Evolutionary conservation across 1,140 invertebrate genomes (phyloP), one percentile per base, ranked within the genome.

Genomic region (Vollenhovia emeryi): DNA sequence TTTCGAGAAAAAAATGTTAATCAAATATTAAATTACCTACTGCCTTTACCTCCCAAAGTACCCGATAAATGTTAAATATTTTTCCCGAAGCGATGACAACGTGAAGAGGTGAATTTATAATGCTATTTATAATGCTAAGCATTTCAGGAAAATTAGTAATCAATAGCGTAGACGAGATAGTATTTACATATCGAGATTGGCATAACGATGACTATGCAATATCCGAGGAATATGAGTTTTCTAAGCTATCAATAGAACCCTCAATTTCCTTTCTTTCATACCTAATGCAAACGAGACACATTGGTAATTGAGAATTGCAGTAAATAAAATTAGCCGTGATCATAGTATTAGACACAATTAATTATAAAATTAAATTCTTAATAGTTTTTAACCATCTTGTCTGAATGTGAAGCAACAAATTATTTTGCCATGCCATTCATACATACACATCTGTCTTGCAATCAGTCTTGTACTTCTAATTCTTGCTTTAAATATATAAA

Each of bases 1-100:
- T 15, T 13, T 18, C n/a, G 13, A 48, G 48, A 69, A 69, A 27
- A 24, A 5, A 68, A 69, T 50, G 3, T n/a, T n/a, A n/a, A 30
- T 50, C 50, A 71, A 52, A 71, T 71, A 33, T 33, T 71, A 71
- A 71, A 5, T 71, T 62, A 36, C n/a, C n/a, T n/a, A n/a, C n/a
- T n/a, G 33, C 33, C 33, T 36, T 36, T n/a, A n/a, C 33, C 33
- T 36, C 33, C 33, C 33, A 15, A 62, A 62, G 18, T 64, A 7
- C 13, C 0, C 3, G n/a, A 43, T 43, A 43, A 66, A 24, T 24
- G 2, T 68, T 24, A 40, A 43, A 43, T 68, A 3, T 40, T 21
- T 68, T 43, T 43, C 21, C 24, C 4, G 5, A 15, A 24, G 1
- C 15, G 5, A 68, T 68, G 13, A 4, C 2, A 15, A 0, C 24